Evolutionary conservation across 2,797 vertebrate genomes (phyloP).

Genomic region (Moxostoma hubbsi): DNA sequence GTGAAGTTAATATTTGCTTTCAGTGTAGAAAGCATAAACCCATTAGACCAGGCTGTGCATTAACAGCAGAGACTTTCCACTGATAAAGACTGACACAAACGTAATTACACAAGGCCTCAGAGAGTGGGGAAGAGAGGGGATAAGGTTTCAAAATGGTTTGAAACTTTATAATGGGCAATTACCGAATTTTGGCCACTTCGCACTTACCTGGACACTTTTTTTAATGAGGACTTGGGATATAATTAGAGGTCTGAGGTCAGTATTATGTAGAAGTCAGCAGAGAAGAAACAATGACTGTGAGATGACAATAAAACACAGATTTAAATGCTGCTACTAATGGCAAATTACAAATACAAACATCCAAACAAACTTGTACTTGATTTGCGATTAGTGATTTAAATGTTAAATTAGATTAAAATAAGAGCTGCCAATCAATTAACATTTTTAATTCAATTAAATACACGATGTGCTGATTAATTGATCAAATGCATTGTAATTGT

Average conservation of each 20-base stretch:
- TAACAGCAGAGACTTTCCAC: background rate
- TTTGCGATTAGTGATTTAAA: no score
- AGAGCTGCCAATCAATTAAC: no score
- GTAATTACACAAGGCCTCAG: background rate
- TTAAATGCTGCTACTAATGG: background rate
- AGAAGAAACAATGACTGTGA: background rate
- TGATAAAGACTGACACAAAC: constrained; percentile 17
- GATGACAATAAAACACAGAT: background rate
- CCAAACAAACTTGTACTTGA: no score
- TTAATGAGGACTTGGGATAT: background rate
- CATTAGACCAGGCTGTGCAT: constrained; percentile 7
- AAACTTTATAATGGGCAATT: constrained; percentile 24
- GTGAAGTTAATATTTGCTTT: background rate
- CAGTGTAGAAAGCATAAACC: background rate
- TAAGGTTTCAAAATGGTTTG: background rate
- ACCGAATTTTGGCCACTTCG: background rate
- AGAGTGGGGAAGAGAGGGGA: background rate
- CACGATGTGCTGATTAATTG: no score
- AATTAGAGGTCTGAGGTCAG: constrained; percentile 18
- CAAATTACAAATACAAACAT: background rate
- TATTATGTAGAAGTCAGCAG: background rate
- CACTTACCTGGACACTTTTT: background rate
- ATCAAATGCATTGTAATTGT: no score
- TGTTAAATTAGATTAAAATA: no score
- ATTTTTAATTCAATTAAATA: no score